phyloP scores from a whole-genome alignment of 2,113 vertebrate genomes.

The Catharus bicknelli region DNA sequence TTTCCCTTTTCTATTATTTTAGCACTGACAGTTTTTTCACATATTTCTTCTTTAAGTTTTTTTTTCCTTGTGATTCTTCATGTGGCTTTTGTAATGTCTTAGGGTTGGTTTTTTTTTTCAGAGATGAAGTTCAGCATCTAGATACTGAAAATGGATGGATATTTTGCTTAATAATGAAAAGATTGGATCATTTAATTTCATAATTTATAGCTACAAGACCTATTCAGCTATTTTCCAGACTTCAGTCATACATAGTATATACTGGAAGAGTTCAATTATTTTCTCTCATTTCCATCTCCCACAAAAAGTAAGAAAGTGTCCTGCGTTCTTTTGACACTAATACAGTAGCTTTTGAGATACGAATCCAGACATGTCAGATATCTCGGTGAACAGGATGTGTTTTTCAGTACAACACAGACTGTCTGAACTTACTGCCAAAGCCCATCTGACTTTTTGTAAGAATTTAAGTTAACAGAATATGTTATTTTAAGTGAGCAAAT shows the following conservation, averaged over 20 bases:
- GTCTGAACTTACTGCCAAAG: slow-evolving; percentile 49
- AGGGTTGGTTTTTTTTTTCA: not conserved
- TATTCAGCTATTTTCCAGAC: slow-evolving; percentile 10
- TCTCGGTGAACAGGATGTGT: slow-evolving; percentile 19
- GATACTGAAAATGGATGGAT: not conserved
- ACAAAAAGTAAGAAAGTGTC: not conserved
- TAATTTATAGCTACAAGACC: not conserved
- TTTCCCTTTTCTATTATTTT: not conserved
- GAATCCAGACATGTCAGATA: slow-evolving; percentile 33
- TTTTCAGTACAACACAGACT: not conserved
- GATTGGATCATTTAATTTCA: not conserved
- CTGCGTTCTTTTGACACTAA: not conserved
- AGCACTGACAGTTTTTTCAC: not conserved
- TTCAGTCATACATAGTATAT: not conserved
- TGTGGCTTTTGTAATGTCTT: not conserved
- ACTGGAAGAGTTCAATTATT: not conserved
- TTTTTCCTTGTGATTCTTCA: not conserved
- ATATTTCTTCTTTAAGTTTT: not conserved
- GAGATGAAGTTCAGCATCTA: not conserved
- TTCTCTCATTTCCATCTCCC: slow-evolving; percentile 4
- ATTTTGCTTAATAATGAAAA: slow-evolving; percentile 13
- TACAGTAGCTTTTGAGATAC: slow-evolving; percentile 1
- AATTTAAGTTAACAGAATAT: not conserved
- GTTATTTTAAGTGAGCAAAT: not conserved
- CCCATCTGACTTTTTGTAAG: not conserved